Evolutionary conservation across 2,888 invertebrate genomes (phyloP).

Genomic region (Perithous albicinctus): DNA sequence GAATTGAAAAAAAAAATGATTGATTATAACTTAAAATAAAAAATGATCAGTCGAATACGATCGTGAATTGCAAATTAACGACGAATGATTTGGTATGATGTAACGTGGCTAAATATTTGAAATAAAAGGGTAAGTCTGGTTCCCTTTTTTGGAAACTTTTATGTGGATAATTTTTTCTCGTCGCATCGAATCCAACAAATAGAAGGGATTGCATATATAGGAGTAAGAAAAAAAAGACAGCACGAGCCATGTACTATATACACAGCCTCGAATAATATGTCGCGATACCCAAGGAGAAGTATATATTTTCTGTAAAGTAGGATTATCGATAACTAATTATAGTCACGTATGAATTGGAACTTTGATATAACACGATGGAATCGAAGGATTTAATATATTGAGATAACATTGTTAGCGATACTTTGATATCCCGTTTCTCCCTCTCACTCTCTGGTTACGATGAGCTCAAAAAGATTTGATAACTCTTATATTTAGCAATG

Average conservation of each 20-base stretch:
- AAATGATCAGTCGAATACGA: neutral
- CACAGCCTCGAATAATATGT: slow-evolving; percentile 57
- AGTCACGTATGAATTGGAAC: slow-evolving; percentile 37
- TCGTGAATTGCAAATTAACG: neutral
- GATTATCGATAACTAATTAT: slow-evolving; percentile 60
- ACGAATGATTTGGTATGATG: neutral
- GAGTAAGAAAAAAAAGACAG: slow-evolving; percentile 17
- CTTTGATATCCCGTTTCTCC: slow-evolving; percentile 38
- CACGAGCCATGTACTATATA: slow-evolving; percentile 60
- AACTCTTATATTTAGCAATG: neutral
- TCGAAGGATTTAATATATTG: slow-evolving; percentile 28
- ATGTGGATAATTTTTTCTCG: slow-evolving; percentile 23
- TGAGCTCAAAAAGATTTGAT: neutral
- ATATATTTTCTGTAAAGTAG: slow-evolving; percentile 69
- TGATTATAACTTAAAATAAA: neutral
- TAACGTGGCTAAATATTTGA: neutral
- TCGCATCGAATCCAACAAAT: slow-evolving; percentile 38
- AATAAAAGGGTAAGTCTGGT: neutral
- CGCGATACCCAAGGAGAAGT: slow-evolving; percentile 61
- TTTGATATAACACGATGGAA: slow-evolving; percentile 42
- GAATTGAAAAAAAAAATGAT: neutral
- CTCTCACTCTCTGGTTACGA: slow-evolving; percentile 10
- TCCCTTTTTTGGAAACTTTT: neutral
- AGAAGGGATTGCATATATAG: slow-evolving; percentile 14
- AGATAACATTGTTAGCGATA: slow-evolving; percentile 22